Percentiles rank a stretch among this genome's conserved stretches.
Conservation (phyloP, 2,888 invertebrate genomes). For the Mesorhabditis sp. region DNA sequence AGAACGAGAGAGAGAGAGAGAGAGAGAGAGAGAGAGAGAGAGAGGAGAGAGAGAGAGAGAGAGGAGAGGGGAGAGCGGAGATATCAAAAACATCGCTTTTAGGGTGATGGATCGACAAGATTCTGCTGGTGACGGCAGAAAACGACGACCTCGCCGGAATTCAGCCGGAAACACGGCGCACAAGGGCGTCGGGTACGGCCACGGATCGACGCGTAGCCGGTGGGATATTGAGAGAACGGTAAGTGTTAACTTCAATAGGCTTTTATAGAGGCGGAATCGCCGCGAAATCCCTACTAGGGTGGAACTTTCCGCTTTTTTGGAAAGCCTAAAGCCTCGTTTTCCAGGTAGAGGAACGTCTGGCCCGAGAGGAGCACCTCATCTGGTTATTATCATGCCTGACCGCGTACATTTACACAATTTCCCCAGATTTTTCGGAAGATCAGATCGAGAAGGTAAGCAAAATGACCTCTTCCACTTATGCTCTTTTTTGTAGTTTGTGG, state of each 20-base stretch:
- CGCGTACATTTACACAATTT: slow-evolving; percentile 38
- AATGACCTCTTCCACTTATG: neutral
- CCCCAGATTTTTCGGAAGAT: slow-evolving; percentile 18
- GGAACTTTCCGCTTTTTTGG: neutral
- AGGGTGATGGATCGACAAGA: slow-evolving; percentile 12
- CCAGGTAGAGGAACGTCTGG: slow-evolving; percentile 48
- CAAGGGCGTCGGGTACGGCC: slow-evolving; percentile 53
- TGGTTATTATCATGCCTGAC: slow-evolving; percentile 53
- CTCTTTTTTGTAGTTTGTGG: neutral
- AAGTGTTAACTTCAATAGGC: neutral
- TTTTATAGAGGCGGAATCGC: neutral
- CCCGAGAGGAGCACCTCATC: slow-evolving; percentile 55
- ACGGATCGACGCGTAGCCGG: slow-evolving; percentile 52
- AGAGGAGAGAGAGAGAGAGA: slow-evolving; percentile 12
- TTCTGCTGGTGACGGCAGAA: slow-evolving; percentile 20
- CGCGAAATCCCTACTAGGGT: neutral
- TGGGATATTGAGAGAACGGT: slow-evolving; percentile 55
- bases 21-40: too few relatives aligned
- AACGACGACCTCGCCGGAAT: slow-evolving; percentile 27
- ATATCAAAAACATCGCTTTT: neutral
- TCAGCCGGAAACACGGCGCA: slow-evolving; percentile 22
- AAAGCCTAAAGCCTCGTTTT: neutral
- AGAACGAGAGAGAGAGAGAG: too few relatives aligned
- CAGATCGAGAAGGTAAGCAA: slow-evolving; percentile 12
- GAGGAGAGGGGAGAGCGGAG: neutral